Percentiles rank a stretch among this genome's conserved stretches.
Evolutionary conservation across 1,140 invertebrate genomes (phyloP).

Genomic region (Hycleus phaleratus): DNA sequence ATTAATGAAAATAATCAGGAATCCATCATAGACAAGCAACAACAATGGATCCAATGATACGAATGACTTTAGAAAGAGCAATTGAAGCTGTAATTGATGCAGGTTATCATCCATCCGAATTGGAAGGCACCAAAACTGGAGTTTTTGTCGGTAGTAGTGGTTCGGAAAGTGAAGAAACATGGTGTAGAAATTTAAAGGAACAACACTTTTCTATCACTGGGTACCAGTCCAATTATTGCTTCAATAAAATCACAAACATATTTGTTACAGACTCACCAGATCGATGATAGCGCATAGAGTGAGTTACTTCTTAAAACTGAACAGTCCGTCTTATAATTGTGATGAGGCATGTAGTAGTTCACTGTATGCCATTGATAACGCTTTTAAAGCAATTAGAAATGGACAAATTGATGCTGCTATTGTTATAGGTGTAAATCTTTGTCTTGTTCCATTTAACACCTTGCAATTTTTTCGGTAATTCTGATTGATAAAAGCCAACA

Average conservation of each 20-base stretch:
- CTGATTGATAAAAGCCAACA: too few species aligned
- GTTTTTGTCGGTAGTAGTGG: slow-evolving; percentile 67
- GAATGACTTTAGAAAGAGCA: slow-evolving; percentile 72
- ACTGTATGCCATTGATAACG: slow-evolving; percentile 75
- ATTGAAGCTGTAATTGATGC: slow-evolving; percentile 84
- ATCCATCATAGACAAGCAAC: slow-evolving; percentile 73
- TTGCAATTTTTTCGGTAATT: slow-evolving; percentile 66
- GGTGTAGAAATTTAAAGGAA: background rate
- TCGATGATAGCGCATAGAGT: slow-evolving; percentile 79
- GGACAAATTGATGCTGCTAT: slow-evolving; percentile 81
- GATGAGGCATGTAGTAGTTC: slow-evolving; percentile 91
- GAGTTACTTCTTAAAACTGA: slow-evolving; percentile 63
- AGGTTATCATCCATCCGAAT: slow-evolving; percentile 52
- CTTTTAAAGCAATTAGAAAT: slow-evolving; percentile 62
- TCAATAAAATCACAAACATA: background rate
- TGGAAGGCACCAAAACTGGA: slow-evolving; percentile 63
- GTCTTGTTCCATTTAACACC: slow-evolving; percentile 77
- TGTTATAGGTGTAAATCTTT: slow-evolving; percentile 75
- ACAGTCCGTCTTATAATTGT: slow-evolving; percentile 71
- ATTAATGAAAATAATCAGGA: too few species aligned
- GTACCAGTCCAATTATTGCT: background rate
- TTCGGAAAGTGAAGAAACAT: background rate
- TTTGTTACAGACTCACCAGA: background rate
- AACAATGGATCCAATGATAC: slow-evolving; percentile 80
- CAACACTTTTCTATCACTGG: background rate